These are phyloP conservation scores for Acanthisitta chloris DNA, from an alignment of 2,113 vertebrate genomes.

Conservation along the genomic window DNA sequence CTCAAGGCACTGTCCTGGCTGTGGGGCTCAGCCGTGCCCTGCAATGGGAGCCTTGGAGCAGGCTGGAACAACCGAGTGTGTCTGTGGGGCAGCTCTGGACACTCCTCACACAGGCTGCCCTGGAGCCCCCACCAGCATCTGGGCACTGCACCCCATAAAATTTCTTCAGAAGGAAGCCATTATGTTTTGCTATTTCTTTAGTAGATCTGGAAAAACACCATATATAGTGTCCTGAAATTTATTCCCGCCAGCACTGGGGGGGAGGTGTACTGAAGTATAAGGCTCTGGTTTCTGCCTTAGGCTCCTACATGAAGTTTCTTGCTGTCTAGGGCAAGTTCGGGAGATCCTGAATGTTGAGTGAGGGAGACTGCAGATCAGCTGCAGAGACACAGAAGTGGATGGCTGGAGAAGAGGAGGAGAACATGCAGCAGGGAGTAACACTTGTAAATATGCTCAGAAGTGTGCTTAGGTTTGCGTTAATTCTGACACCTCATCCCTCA, in stretches of 20 bases:
- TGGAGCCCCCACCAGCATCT: fast-evolving
- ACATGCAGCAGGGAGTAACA: neutral
- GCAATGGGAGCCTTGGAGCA: neutral
- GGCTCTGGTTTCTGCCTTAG: neutral
- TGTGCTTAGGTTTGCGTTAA: neutral
- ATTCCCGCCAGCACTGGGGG: neutral
- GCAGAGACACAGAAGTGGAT: neutral
- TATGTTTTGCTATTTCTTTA: neutral
- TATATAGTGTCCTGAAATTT: neutral
- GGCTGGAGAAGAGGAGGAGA: neutral
- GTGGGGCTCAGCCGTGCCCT: neutral
- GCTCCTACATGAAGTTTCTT: neutral
- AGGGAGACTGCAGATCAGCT: neutral
- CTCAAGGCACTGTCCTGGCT: fast-evolving
- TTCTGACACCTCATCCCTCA: neutral
- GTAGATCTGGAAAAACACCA: neutral
- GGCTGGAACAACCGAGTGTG: neutral
- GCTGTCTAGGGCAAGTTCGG: neutral
- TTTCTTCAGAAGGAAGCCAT: neutral
- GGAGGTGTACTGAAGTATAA: neutral
- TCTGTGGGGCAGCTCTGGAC: fast-evolving
- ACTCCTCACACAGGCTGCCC: fast-evolving
- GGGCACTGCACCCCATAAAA: neutral
- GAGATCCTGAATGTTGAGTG: neutral
- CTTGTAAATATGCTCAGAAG: neutral